Evolutionary conservation across 2,797 vertebrate species (phyloP), one percentile per base, ranked within the genome.

Genomic region (Catostomus latipinnis): DNA sequence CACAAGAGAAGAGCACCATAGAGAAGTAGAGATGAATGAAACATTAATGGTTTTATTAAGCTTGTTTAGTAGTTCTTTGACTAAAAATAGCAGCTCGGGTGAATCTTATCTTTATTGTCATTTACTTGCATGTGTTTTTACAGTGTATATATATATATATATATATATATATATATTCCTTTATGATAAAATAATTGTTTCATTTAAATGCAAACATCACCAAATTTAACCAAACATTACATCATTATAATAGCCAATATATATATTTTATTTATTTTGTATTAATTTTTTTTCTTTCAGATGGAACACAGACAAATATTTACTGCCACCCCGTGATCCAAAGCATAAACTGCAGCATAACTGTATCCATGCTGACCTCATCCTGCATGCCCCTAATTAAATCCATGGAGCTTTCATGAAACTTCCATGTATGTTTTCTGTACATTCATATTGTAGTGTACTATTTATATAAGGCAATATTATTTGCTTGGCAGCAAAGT

Each of bases 301-400:
- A 71, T 53, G 6, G 16, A 16, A 68, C 45, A 14, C 66, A 12
- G 49, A 60, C 13, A 71, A 71, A 76, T 74, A 56, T 80, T 60
- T 82, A 76, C 69, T 82, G 80, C 77, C 76, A 80, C 73, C 76
- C 14, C 80, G 80, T 80, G 84, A 61, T 48, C 18, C 9, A 76
- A 6, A 53, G 12, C 14, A 53, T 54, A 57, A 67, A 83, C 70
- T 83, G 53, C 80, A 86, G n/a, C 58, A 22, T 76, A 50, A 22
- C 50, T 74, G 45, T 68, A 49, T 34, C 16, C 46, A 50, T 46
- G 45, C 0, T 53, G 60, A 70, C 49, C 48, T 52, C 2, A 18
- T 67, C 1, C 16, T 34, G 62, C 0, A 1, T 66, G 2, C 12
- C 62, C 13, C 4, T 18, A 54, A 66, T 76, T 7, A 22, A 76